Base-by-base conservation (phyloP, 1,140 invertebrate species). In the Drosophila pruinosa region DNA sequence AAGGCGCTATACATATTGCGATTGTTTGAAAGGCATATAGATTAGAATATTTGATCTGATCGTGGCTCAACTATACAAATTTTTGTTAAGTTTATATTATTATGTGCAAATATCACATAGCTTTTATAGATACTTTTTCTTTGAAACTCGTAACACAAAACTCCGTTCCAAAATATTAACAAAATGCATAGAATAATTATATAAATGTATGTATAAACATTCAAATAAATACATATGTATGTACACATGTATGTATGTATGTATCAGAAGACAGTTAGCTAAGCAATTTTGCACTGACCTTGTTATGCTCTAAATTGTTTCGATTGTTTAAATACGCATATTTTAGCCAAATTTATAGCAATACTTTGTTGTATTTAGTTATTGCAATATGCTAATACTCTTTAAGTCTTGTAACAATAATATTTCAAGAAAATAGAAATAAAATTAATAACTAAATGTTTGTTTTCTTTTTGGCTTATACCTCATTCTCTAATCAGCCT, bases 111-210 rank as follows among this genome's bases (percentile, higher is more conserved):
- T 50, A 26, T 21, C 21, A 14, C 10, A 43, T 41, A 58, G 43
- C 8, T 59, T 41, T 58, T 39, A 57, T 15, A 31, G 12, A 12
- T 2, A 12, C n/a, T 47, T 68, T 21, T 62, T 52, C 2, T 59
- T 59, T 48, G 17, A n/a, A 47, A 24, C 24, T 59, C 53, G 48
- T 28, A 19, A 58, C 53, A 43, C 38, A 63, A 45, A 64, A 64
- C 12, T 73, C 65, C 71, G 71, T 62, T 57, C 65, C 71, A 74
- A 38, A 47, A 53, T 64, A 56, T 50, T 28, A 47, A 54, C 24
- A 61, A 52, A 59, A 36, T 22, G n/a, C 28, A 4, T 26, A 45
- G 22, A n/a, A n/a, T n/a, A n/a, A n/a, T n/a, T n/a, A n/a, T n/a
- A n/a, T n/a, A n/a, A n/a, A n/a, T n/a, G n/a, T 45, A 34, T 41